These are phyloP conservation scores for Latrodectus geometricus DNA, from an alignment of 1,140 invertebrate genomes.

Conservation along the genomic window DNA sequence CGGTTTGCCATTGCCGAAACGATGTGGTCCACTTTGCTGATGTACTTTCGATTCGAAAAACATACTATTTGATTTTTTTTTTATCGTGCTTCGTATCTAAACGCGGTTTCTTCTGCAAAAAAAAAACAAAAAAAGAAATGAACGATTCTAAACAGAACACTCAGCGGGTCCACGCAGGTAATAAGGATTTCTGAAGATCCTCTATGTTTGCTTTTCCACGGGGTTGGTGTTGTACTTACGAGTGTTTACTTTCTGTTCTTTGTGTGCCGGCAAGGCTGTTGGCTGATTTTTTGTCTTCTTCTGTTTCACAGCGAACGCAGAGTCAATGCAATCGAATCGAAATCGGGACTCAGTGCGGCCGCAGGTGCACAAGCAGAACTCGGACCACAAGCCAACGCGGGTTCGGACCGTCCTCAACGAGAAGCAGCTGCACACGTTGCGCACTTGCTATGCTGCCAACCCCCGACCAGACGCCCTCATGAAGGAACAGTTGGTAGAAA, in stretches of 20 bases:
- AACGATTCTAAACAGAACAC: constrained; percentile 53
- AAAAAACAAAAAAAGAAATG: neutral
- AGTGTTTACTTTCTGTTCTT: constrained; percentile 11
- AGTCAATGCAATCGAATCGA: constrained; percentile 62
- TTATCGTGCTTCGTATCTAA: neutral
- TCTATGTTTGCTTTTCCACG: constrained; percentile 33
- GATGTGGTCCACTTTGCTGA: constrained; percentile 33
- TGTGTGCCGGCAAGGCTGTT: neutral
- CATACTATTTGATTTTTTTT: neutral
- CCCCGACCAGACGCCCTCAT: constrained; percentile 97
- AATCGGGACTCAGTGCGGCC: constrained; percentile 63
- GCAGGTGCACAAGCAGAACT: constrained; percentile 65
- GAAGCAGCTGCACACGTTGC: constrained; percentile 95
- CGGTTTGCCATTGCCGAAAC: neutral
- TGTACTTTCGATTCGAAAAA: neutral
- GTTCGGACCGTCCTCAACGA: constrained; percentile 98
- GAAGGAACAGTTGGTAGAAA: constrained; percentile 99
- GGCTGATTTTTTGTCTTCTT: neutral
- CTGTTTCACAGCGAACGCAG: constrained; percentile 60
- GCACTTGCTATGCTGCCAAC: constrained; percentile 95
- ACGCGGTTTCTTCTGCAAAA: neutral
- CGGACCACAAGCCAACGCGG: constrained; percentile 86
- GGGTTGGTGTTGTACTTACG: constrained; percentile 6
- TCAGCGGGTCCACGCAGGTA: constrained; percentile 42
- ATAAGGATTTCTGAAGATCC: constrained; percentile 48